Base-by-base conservation (phyloP, 2,113 vertebrate genomes). In the Myiozetetes cayanensis region DNA sequence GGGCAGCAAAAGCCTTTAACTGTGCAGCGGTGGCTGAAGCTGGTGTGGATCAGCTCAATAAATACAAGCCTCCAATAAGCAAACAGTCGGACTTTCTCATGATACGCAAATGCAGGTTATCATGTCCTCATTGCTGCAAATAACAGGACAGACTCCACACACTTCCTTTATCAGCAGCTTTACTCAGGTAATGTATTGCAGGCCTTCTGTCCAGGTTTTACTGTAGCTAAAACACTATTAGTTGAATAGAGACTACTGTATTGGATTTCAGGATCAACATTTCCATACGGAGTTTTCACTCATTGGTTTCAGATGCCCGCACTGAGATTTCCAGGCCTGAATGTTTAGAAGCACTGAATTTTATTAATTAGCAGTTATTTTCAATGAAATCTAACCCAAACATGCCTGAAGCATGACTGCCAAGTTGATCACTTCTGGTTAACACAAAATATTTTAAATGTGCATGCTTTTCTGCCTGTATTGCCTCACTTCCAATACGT, bases 31-130 rank as follows among this genome's bases (percentile, higher is more conserved):
- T 22, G 50, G 31, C 28, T 77, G 44, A 68, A 50, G 22, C 6
- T 79, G 24, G 28, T 30, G 4, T 41, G 31, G 16, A 39, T 12
- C 39, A 53, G 17, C 4, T 31, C 0, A 0, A 41, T 14, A 66
- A 43, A 44, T 2, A 1, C 33, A 68, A 28, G 12, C 11, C 43
- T 58, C 12, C 5, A 2, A 6, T 4, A 5, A 79, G 12, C 22
- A 87, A 50, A 30, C 4, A 6, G 12, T 46, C 43, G 72, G 39
- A 86, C 33, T 15, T 59, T 12, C 10, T 52, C 7, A 0, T 9
- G 16, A 23, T 15, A n/a, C 24, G 35, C 23, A n/a, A 46, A 49
- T 28, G 27, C 15, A 65, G n/a, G 25, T 27, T 22, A 56, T 77
- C 23, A 17, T 18, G 8, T 25, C 25, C n/a, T 61, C 20, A 4